phyloP scores from a whole-genome alignment of 1,140 invertebrate species.

The Nilaparvata lugens region DNA sequence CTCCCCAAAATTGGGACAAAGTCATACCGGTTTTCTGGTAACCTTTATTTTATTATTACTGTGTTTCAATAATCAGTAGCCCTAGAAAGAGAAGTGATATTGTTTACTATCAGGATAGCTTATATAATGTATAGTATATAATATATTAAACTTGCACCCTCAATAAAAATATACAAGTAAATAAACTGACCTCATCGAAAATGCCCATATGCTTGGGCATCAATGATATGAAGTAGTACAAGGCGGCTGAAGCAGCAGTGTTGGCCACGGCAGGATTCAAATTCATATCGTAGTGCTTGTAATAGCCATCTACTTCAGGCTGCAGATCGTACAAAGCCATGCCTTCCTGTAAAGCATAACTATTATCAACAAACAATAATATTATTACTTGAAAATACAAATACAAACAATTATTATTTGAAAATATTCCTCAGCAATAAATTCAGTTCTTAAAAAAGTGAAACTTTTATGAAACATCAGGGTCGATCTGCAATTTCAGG shows the following conservation, averaged over 20 bases:
- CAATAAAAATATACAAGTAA: not conserved
- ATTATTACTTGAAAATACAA: too few relatives aligned
- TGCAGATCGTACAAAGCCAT: constrained; percentile 38
- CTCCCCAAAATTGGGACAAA: too few relatives aligned
- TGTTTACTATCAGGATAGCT: not conserved
- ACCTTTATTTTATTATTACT: too few relatives aligned
- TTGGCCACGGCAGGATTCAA: constrained; percentile 43
- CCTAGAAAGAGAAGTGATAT: too few relatives aligned
- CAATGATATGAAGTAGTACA: constrained; percentile 40
- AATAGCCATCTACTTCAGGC: constrained; percentile 36
- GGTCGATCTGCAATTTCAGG: too few relatives aligned
- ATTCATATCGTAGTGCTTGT: constrained; percentile 42
- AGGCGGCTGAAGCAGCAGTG: constrained; percentile 38
- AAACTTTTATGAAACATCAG: too few relatives aligned
- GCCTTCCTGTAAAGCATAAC: constrained; percentile 34
- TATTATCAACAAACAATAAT: too few relatives aligned
- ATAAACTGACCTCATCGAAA: constrained; percentile 30
- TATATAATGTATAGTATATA: not conserved
- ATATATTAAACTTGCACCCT: not conserved
- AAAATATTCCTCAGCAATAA: too few relatives aligned
- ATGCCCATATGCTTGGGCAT: constrained; percentile 39
- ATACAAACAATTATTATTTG: too few relatives aligned
- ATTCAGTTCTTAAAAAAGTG: too few relatives aligned
- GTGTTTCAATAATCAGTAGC: too few relatives aligned
- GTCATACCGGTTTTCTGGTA: too few relatives aligned